phyloP scores from a whole-genome alignment of 1,140 invertebrate genomes.

The Megalopta genalis region DNA sequence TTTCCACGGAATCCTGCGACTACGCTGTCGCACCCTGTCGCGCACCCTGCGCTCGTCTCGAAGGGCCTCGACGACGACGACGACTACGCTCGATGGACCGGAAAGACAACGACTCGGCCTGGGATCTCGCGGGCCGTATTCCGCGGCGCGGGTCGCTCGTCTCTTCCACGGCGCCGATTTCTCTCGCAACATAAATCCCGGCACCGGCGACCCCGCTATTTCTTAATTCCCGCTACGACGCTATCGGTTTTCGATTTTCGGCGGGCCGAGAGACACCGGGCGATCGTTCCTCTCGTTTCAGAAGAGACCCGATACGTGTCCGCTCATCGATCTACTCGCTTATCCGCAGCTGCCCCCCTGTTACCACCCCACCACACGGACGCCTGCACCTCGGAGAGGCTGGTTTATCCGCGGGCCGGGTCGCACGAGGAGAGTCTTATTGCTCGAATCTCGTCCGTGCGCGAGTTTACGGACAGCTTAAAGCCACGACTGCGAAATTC shows the following conservation, averaged over 20 bases:
- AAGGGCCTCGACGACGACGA: too few relatives aligned
- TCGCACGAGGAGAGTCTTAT: slow-evolving; percentile 65
- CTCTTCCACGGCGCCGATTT: background rate
- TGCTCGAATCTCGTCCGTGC: slow-evolving; percentile 61
- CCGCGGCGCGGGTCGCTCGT: too few relatives aligned
- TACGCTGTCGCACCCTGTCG: too few relatives aligned
- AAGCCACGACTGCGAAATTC: slow-evolving; percentile 66
- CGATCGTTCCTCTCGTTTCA: background rate
- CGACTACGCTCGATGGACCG: too few relatives aligned
- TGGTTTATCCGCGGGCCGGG: slow-evolving; percentile 3
- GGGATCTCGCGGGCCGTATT: too few relatives aligned
- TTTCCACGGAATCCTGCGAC: too few relatives aligned
- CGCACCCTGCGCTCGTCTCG: too few relatives aligned
- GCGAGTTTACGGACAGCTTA: slow-evolving; percentile 67
- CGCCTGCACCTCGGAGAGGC: too few relatives aligned
- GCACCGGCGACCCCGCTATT: slow-evolving; percentile 6
- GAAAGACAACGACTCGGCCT: too few relatives aligned
- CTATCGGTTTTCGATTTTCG: slow-evolving; percentile 23
- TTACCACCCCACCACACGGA: background rate
- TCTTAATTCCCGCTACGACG: slow-evolving; percentile 36
- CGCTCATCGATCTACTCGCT: slow-evolving; percentile 25
- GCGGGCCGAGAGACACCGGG: too few relatives aligned
- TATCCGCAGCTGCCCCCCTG: slow-evolving; percentile 11
- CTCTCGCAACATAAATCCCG: slow-evolving; percentile 11
- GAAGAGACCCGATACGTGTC: background rate